phyloP scores from a whole-genome alignment of 1,140 invertebrate genomes.

The Aphis craccivora region DNA sequence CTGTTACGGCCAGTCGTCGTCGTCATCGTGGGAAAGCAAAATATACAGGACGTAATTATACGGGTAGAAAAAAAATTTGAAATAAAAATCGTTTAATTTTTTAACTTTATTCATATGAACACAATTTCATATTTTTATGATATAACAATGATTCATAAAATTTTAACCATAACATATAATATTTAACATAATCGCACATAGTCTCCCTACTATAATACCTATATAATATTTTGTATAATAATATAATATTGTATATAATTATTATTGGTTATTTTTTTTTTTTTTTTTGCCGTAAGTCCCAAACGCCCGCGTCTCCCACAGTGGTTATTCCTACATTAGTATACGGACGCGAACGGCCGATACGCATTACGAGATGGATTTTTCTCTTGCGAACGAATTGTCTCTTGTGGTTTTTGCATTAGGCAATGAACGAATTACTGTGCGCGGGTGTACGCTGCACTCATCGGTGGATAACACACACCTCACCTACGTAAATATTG shows the following conservation, averaged over 20 bases:
- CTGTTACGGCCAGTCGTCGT: not conserved
- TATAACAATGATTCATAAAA: slow-evolving; percentile 57
- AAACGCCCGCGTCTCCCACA: not conserved
- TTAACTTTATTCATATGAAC: slow-evolving; percentile 55
- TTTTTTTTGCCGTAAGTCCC: not conserved
- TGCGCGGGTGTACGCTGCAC: not conserved
- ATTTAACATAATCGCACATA: slow-evolving; percentile 49
- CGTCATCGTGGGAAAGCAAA: not conserved
- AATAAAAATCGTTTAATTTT: slow-evolving; percentile 29
- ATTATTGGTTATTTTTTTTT: slow-evolving; percentile 14
- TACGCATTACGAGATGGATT: not conserved
- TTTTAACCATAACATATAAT: slow-evolving; percentile 50
- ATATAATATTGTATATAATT: slow-evolving; percentile 4
- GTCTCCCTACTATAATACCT: slow-evolving; percentile 5
- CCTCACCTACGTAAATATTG: not conserved
- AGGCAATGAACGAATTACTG: not conserved
- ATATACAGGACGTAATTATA: not conserved
- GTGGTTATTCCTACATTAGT: not conserved
- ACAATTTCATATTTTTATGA: slow-evolving; percentile 54
- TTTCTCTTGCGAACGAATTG: not conserved
- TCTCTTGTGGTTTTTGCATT: not conserved
- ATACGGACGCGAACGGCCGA: not conserved
- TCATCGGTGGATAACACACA: not conserved
- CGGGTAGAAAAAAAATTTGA: not conserved
- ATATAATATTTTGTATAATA: slow-evolving; percentile 34